Evolutionary conservation across 2,113 vertebrate genomes (phyloP), one percentile per base, ranked within the genome.

Genomic region (Dunckerocampus dactyliophorus): DNA sequence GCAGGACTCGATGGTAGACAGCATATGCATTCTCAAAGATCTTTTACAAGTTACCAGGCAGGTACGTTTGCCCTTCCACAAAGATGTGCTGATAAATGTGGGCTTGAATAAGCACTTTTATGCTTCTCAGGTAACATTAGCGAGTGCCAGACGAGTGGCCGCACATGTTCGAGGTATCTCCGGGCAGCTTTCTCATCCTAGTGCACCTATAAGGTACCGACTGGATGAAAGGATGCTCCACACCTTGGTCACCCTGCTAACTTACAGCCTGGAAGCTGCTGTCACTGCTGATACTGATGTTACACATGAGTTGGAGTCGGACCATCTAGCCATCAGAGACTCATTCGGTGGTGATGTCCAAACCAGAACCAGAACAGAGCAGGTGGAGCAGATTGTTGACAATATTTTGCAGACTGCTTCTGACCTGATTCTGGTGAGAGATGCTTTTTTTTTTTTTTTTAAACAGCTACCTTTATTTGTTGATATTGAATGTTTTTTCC

Each of bases 341-440:
- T n/a, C 59, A 13, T 28, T 59, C 48, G 1, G 21, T 8, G 12
- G 24, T 47, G 8, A 60, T 22, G 37, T 31, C 8, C 51, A 42
- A 57, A 34, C 42, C 59, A 43, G 31, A 4, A 24, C 10, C 47
- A 49, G 52, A 59, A 11, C 46, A 61, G 56, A 74, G 65, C 68
- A 67, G 15, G 47, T 4, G 0, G 49, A 59, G 31, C 74, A 58
- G 22, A 65, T 92, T 3, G 75, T 69, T 0, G 54, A 75, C 13
- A 81, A 91, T 60, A 79, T 86, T 55, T 69, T 91, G n/a, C 79
- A 76, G 65, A 62, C 62, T 16, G 80, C 90, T 6, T 76, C 86
- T 17, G 74, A 89, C 7, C 43, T 89, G n/a, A 65, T 91, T 59
- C 73, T 92, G 83, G 93, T 94, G 78, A 86, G 90, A 74, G n/a